Evolutionary conservation across 2,797 vertebrate genomes (phyloP), one percentile per base, ranked within the genome.

Genomic region (Betta splendens): DNA sequence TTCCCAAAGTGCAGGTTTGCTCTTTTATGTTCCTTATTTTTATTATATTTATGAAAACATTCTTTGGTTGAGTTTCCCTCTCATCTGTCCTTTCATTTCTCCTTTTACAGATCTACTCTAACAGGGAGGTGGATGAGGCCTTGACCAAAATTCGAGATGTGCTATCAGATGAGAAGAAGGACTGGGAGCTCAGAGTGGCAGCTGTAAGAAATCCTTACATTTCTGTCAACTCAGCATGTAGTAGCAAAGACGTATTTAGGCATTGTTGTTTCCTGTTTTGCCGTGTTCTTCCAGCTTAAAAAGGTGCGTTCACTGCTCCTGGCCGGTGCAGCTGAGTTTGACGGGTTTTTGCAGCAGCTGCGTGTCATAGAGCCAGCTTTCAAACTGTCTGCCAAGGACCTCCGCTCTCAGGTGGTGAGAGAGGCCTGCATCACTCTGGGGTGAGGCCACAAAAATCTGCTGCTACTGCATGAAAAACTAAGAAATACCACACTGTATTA

Each of bases 111-210:
- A 94, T 99, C 78, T 96, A 95, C 89, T 98, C 97, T 2, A 93
- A 92, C 85, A 88, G 95, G 72, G 97, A 99, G 81, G 92, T 98
- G 40, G 96, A 98, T 70, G 97, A 99, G 72, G 94, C 94, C 61
- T 93, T 99, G 91, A 94, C 94, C 26, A 98, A 98, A 91, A 95
- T 98, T 64, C 87, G 95, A 39, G 97, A 99, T 49, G 93, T 98
- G 47, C 71, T 99, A 0, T 96, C 96, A 0, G 95, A 98, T 47
- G 96, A 99, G 74, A 98, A 98, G 72, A 93, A 93, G 3, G 97
- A 99, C 83, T 99, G 97, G 97, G 97, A 99, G 59, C 95, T 98
- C 64, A 81, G 97, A 78, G 94, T 98, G 64, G 88, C 81, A 0
- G 96, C 97, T 9, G 97, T 98, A 88, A 96, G 94, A 0, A 7